A percentile compares a stretch with the other conserved stretches of the same genome.
These are phyloP conservation scores for Entosphenus tridentatus DNA, from an alignment of 2,113 vertebrate genomes.

Conservation along the genomic window DNA sequence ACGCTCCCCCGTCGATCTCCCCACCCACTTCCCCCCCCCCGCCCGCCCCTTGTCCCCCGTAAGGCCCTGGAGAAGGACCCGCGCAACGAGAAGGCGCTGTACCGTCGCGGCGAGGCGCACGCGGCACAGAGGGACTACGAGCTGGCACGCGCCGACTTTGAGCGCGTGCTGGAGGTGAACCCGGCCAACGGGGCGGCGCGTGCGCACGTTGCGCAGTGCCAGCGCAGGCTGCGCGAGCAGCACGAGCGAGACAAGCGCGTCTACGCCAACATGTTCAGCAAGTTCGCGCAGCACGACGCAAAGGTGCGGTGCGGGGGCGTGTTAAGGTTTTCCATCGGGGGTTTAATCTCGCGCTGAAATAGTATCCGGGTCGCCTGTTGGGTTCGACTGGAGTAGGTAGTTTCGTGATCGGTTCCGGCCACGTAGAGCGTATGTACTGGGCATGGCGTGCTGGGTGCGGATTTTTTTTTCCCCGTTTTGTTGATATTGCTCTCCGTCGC, in stretches of 20 bases:
- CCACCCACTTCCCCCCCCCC: background rate
- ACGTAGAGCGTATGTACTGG: too few relatives aligned
- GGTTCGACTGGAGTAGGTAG: too few relatives aligned
- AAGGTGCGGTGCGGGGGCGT: slow-evolving; percentile 26
- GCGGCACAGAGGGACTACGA: slow-evolving; percentile 71
- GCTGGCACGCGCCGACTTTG: slow-evolving; percentile 50
- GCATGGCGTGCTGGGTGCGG: too few relatives aligned
- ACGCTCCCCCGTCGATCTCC: background rate
- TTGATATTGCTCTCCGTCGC: too few relatives aligned
- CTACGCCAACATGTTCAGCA: slow-evolving; percentile 95
- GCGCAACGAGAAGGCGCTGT: slow-evolving; percentile 75
- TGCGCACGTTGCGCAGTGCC: slow-evolving; percentile 51
- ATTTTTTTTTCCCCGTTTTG: too few relatives aligned
- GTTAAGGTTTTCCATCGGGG: too few relatives aligned
- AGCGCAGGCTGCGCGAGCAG: slow-evolving; percentile 62
- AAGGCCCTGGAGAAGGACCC: slow-evolving; percentile 59
- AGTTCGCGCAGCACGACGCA: slow-evolving; percentile 55
- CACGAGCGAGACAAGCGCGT: slow-evolving; percentile 73
- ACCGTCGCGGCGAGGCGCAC: slow-evolving; percentile 60
- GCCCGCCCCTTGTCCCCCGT: background rate
- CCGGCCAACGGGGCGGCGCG: slow-evolving; percentile 77
- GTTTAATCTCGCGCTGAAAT: too few relatives aligned
- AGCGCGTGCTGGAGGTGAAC: slow-evolving; percentile 60
- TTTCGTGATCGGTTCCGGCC: too few relatives aligned
- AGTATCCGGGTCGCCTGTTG: too few relatives aligned